Percentiles rank a stretch among this genome's conserved stretches.
These are phyloP conservation scores for Polyergus mexicanus DNA, from an alignment of 1,140 invertebrate genomes.

Conservation along the genomic window DNA sequence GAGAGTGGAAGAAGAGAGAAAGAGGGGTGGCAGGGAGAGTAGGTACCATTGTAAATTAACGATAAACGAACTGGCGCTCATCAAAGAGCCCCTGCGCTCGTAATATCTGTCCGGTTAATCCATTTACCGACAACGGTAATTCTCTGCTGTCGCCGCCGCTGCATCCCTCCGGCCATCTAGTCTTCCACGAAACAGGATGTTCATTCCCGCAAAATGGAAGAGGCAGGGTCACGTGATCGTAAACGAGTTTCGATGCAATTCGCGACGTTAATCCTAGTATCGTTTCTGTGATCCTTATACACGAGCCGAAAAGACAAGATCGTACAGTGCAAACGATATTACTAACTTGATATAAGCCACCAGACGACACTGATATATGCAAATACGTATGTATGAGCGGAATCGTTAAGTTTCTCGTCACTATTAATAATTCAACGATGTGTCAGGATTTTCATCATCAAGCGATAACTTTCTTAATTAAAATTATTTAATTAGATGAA, in stretches of 20 bases:
- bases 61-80: constrained; percentile 79
- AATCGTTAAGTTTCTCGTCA: neutral
- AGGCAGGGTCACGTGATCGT: constrained; percentile 18
- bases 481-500: neutral
- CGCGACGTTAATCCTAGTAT: constrained; percentile 57
- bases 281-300: constrained; percentile 57
- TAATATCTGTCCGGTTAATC: constrained; percentile 78
- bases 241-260: constrained; percentile 53
- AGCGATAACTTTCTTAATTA: neutral
- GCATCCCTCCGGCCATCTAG: constrained; percentile 51
- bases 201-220: constrained; percentile 52
- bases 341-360: neutral
- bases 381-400: neutral
- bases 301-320: constrained; percentile 62
- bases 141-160: constrained; percentile 73
- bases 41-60: constrained; percentile 78
- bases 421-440: neutral
- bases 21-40: constrained; percentile 42
- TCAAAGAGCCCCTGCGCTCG: constrained; percentile 76
- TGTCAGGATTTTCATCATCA: neutral
- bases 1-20: neutral
- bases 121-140: constrained; percentile 78
- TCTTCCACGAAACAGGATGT: constrained; percentile 62
- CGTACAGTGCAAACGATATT: constrained; percentile 25
- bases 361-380: neutral